Evolutionary conservation across 2,113 vertebrate genomes (phyloP), one percentile per base, ranked within the genome.

Genomic region (Dolichotis patagonum): DNA sequence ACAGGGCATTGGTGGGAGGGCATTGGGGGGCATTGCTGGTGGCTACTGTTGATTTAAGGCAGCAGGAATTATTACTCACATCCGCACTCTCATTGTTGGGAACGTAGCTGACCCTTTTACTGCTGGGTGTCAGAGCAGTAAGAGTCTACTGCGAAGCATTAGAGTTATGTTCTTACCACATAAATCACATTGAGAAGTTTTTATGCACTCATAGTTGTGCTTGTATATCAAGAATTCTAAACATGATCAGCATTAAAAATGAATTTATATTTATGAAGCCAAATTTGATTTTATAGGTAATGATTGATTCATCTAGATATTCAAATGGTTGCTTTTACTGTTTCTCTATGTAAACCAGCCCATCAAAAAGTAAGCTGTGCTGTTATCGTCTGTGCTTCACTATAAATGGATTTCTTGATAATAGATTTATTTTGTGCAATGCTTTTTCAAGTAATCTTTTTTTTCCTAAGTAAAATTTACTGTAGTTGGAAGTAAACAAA

Each of bases 121-220:
- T 94, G 81, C 63, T 56, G n/a, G 80, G 16, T 78, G 35, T 67
- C 17, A 0, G 0, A 89, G 73, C 94, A 92, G 14, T 90, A 85
- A 78, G 85, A 46, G 20, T 77, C 80, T 93, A 93, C 83, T 87
- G 80, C 0, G 43, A 16, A 91, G 52, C 28, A 43, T 81, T 85
- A 60, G 67, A 91, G 77, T 92, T 69, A 78, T 9, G 52, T 82
- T 71, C 82, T 94, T 96, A 54, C 38, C 67, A 65, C 69, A 75
- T 84, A 97, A 97, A 96, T 96, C 88, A 87, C 28, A 85, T 96
- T 85, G 69, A 91, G 88, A 91, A 95, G 90, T 94, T 97, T 97
- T 95, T 94, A 82, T 96, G 63, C 41, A 78, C 16, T 81, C 84
- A 26, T 11, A 87, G 67, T 93, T 85, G 77, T 95, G 56, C 69